Evolutionary conservation across 2,113 vertebrate species (phyloP).

Genomic region (Casuarius casuarius): DNA sequence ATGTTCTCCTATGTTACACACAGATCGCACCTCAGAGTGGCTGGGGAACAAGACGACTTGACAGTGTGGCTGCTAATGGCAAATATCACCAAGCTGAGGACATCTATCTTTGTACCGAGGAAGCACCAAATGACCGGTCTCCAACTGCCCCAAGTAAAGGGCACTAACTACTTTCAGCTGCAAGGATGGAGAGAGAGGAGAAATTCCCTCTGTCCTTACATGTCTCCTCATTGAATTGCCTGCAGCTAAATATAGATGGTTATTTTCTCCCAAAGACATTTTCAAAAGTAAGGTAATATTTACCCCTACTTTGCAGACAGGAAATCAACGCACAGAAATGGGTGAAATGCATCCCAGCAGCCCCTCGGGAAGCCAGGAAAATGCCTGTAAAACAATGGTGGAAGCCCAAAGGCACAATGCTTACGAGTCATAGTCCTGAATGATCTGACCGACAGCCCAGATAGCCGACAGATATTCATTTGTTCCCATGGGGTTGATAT

Average conservation of each 20-base stretch:
- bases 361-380: background rate
- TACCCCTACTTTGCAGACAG: background rate
- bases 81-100: background rate
- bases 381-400: background rate
- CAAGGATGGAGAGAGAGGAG: background rate
- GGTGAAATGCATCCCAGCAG: background rate
- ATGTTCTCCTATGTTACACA: background rate
- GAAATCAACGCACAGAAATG: background rate
- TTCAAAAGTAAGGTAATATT: background rate
- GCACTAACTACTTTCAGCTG: background rate
- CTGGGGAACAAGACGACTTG: background rate
- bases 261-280: background rate
- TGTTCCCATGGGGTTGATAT: conserved; percentile 95
- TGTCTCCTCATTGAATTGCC: background rate
- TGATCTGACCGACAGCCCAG: conserved; percentile 97
- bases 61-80: background rate
- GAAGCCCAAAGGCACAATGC: background rate
- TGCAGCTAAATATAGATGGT: background rate
- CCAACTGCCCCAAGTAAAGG: background rate
- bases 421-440: conserved; percentile 98
- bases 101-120: background rate
- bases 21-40: background rate
- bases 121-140: background rate
- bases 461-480: conserved; percentile 96
- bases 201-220: background rate